Conservation (phyloP, 2,797 vertebrate species). For the Danio aesculapii region DNA sequence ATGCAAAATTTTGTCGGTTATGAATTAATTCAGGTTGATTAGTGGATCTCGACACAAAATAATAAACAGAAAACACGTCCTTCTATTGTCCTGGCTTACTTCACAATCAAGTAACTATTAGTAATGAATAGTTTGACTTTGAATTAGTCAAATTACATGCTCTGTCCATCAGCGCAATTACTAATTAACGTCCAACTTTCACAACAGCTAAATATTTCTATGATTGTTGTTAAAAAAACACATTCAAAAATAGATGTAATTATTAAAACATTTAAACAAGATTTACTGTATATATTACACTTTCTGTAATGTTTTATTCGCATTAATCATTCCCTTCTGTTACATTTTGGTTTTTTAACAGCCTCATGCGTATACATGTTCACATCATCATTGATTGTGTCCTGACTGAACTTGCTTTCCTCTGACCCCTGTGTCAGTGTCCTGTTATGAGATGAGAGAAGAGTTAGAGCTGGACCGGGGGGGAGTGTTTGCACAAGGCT, state of each 20-base stretch:
- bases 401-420: constrained; percentile 3
- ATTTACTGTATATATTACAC: no score
- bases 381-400: neutral
- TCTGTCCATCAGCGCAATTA: neutral
- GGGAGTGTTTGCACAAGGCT: constrained; percentile 18
- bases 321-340: neutral
- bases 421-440: constrained; percentile 26
- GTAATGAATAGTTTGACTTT: neutral
- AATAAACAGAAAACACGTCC: neutral
- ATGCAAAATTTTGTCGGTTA: no score
- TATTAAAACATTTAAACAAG: neutral
- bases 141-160: neutral
- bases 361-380: neutral
- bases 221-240: neutral
- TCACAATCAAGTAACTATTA: neutral
- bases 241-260: constrained; percentile 1
- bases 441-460: neutral
- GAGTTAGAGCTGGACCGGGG: neutral
- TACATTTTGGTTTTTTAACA: neutral
- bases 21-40: no score
- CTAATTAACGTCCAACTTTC: neutral
- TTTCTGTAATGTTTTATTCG: neutral
- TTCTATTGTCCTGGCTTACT: neutral
- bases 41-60: neutral
- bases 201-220: neutral